A percentile compares a stretch with the other conserved stretches of the same genome.
phyloP scores from a whole-genome alignment of 2,888 invertebrate species.

The Himalopsyche japonica region DNA sequence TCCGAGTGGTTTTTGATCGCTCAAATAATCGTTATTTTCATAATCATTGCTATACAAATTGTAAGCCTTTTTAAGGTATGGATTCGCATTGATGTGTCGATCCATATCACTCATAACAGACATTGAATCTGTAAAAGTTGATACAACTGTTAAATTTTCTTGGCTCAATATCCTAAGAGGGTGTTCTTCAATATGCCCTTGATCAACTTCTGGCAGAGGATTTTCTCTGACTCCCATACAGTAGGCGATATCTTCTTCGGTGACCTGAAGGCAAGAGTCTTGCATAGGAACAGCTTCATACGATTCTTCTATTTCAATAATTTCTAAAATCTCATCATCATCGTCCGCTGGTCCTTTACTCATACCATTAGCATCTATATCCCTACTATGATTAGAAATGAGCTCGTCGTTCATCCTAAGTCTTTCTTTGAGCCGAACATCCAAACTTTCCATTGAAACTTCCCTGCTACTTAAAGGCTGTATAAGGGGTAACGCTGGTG shows the following conservation, averaged over 20 bases:
- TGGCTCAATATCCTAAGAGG: slow-evolving; percentile 87
- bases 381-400: slow-evolving; percentile 61
- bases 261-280: slow-evolving; percentile 86
- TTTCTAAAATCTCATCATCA: slow-evolving; percentile 76
- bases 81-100: slow-evolving; percentile 65
- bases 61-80: slow-evolving; percentile 61
- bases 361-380: slow-evolving; percentile 57
- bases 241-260: slow-evolving; percentile 88
- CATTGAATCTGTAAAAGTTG: slow-evolving; percentile 81
- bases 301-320: slow-evolving; percentile 78
- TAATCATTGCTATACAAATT: slow-evolving; percentile 62
- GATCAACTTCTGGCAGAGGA: slow-evolving; percentile 72
- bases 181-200: slow-evolving; percentile 74
- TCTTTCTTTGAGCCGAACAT: slow-evolving; percentile 74
- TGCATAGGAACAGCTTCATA: slow-evolving; percentile 84
- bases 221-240: slow-evolving; percentile 78
- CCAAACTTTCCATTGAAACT: slow-evolving; percentile 81
- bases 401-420: slow-evolving; percentile 64
- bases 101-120: slow-evolving; percentile 70
- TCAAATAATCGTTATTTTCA: slow-evolving; percentile 50
- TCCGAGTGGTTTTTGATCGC: slow-evolving; percentile 51
- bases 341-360: slow-evolving; percentile 53
- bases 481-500: slow-evolving; percentile 79
- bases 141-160: slow-evolving; percentile 88
- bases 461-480: slow-evolving; percentile 80